Base-by-base conservation (phyloP, 2,113 vertebrate genomes). In the Lagopus muta region DNA sequence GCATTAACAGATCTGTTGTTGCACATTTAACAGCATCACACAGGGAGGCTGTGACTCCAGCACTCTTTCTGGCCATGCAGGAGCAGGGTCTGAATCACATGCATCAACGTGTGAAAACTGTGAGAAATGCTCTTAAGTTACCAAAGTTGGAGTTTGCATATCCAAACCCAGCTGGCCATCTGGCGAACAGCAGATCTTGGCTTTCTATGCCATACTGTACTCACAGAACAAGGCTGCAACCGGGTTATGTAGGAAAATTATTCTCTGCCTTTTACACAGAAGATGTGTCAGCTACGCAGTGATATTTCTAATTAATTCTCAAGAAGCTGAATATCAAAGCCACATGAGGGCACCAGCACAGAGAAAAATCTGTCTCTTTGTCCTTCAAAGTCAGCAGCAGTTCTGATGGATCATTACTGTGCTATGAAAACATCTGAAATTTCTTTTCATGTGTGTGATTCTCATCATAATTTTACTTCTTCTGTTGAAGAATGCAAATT, bases 341-440 rank as follows among this genome's bases (percentile, higher is more conserved):
- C 97, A 97, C 96, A 96, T 11, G 94, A 97, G 96, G 96, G 97
- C 96, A 96, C 93, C 88, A 96, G 94, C 92, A 93, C 96, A 97
- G 97, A 66, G 78, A 73, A 94, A 96, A 93, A 91, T 72, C 75
- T 34, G 54, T 18, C 82, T 30, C 69, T 81, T 81, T 60, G 14
- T 78, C 75, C 34, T 54, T 75, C 75, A 21, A 66, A 93, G 47
- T 14, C 58, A 87, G 85, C 55, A 70, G 86, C 82, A 61, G 52
- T 61, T 94, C 74, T 57, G 71, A 84, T 45, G 38, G 69, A 82
- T 43, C 48, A n/a, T 14, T 73, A 65, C 87, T 93, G 66, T 65
- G 55, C 88, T 81, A 43, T 11, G 48, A 65, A 66, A 40, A 88
- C 66, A 65, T 57, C 3, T 89, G 79, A 80, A 77, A 61, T 52